Percentiles rank a stretch among this genome's conserved stretches.
These are phyloP conservation scores for Scolopax mira DNA, from an alignment of 2,113 vertebrate genomes.

Conservation along the genomic window DNA sequence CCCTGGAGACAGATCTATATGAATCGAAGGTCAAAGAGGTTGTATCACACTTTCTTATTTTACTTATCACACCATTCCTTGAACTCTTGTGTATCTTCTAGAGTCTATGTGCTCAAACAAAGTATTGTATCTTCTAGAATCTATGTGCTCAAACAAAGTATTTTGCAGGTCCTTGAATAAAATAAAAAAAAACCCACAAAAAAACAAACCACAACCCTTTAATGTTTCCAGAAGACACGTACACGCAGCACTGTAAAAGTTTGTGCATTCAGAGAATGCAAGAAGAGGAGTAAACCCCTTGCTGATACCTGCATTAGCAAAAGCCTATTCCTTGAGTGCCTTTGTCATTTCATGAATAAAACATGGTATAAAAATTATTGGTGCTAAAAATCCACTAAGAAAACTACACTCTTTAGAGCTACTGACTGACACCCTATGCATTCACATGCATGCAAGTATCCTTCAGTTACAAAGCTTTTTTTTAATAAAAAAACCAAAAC, in stretches of 20 bases:
- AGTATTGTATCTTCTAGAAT: background rate
- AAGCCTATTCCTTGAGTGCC: background rate
- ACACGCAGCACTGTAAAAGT: background rate
- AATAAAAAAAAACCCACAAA: too few relatives aligned
- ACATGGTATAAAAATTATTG: background rate
- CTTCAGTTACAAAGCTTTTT: background rate
- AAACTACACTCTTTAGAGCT: background rate
- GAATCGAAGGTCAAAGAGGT: background rate
- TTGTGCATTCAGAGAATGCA: background rate
- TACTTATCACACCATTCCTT: background rate
- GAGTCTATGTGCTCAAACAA: background rate
- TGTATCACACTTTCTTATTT: background rate
- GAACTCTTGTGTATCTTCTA: background rate
- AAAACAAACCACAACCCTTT: background rate
- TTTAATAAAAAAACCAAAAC: background rate
- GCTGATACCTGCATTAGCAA: background rate
- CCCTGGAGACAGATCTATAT: background rate
- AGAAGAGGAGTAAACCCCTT: background rate
- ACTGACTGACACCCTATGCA: background rate
- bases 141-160: background rate
- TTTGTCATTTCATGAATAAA: background rate
- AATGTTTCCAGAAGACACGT: rapidly evolving
- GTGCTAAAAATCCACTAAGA: background rate
- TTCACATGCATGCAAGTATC: background rate
- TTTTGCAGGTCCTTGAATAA: background rate